Percentiles rank a stretch among this genome's conserved stretches.
Conservation (phyloP, 1,140 invertebrate genomes). For the Cryptotermes secundus region DNA sequence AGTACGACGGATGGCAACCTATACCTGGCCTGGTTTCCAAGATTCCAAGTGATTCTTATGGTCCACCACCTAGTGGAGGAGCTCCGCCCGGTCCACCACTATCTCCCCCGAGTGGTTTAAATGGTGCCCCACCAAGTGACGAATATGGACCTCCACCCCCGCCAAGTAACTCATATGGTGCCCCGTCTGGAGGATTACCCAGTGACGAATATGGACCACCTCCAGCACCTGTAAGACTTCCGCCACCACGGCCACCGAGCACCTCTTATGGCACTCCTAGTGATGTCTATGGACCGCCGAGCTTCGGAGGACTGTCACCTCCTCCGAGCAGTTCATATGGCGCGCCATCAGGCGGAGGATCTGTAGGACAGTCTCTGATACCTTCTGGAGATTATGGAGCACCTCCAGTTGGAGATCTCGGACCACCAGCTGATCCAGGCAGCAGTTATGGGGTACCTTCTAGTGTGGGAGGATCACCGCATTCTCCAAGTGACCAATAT, state of each 20-base stretch:
- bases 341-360: not conserved
- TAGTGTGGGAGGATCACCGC: not conserved
- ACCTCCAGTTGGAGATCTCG: conserved; percentile 40
- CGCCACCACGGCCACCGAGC: conserved; percentile 38
- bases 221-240: conserved; percentile 9
- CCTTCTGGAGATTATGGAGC: conserved; percentile 43
- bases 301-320: conserved; percentile 23
- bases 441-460: not conserved
- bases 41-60: conserved; percentile 26
- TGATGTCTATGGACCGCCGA: not conserved
- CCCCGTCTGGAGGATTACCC: not conserved
- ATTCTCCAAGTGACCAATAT: conserved; percentile 22
- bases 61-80: conserved; percentile 28
- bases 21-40: conserved; percentile 53
- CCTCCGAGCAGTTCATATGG: conserved; percentile 38
- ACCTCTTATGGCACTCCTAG: conserved; percentile 40
- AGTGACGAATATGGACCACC: conserved; percentile 39
- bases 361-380: not conserved
- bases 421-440: not conserved
- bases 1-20: conserved; percentile 82
- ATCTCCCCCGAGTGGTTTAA: conserved; percentile 48
- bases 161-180: not conserved
- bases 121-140: conserved; percentile 43
- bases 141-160: conserved; percentile 33
- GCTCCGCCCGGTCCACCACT: conserved; percentile 32